These are phyloP conservation scores for Scaptodrosophila latifasciaeformis DNA, from an alignment of 2,888 invertebrate genomes.

Conservation along the genomic window DNA sequence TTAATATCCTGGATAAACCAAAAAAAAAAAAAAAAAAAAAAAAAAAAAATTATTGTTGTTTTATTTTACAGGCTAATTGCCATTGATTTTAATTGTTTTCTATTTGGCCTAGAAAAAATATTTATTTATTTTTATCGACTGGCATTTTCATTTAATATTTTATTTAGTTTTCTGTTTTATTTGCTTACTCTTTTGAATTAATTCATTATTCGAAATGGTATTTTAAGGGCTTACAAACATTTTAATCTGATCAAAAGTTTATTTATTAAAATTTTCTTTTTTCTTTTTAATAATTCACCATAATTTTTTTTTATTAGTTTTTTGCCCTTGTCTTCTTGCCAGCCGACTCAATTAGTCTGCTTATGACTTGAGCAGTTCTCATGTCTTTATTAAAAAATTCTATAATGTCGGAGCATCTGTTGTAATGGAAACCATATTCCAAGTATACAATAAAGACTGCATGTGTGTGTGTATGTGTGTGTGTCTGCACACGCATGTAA, in stretches of 20 bases:
- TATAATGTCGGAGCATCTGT: slow-evolving; percentile 50
- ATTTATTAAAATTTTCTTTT: neutral
- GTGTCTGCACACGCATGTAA: slow-evolving; percentile 34
- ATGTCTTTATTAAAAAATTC: slow-evolving; percentile 66
- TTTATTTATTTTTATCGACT: too few relatives aligned
- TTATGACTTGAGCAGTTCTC: slow-evolving; percentile 29
- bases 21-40: slow-evolving; percentile 37
- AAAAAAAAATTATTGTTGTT: neutral
- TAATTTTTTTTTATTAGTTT: neutral
- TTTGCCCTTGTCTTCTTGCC: too few relatives aligned
- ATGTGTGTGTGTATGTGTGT: neutral
- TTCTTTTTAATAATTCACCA: neutral
- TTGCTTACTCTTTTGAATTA: slow-evolving; percentile 9
- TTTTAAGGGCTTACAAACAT: too few relatives aligned
- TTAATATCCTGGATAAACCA: slow-evolving; percentile 61
- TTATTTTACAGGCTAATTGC: too few relatives aligned
- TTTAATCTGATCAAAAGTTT: slow-evolving; percentile 26
- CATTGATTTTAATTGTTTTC: too few relatives aligned
- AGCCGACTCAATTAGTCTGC: too few relatives aligned
- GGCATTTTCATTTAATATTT: too few relatives aligned
- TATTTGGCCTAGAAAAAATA: too few relatives aligned
- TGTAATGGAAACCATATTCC: slow-evolving; percentile 12
- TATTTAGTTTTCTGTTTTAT: slow-evolving; percentile 42
- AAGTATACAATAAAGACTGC: neutral
- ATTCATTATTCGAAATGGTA: too few relatives aligned